Evolutionary conservation across 1,140 invertebrate genomes (phyloP).

Genomic region (Drosophila navojoa): DNA sequence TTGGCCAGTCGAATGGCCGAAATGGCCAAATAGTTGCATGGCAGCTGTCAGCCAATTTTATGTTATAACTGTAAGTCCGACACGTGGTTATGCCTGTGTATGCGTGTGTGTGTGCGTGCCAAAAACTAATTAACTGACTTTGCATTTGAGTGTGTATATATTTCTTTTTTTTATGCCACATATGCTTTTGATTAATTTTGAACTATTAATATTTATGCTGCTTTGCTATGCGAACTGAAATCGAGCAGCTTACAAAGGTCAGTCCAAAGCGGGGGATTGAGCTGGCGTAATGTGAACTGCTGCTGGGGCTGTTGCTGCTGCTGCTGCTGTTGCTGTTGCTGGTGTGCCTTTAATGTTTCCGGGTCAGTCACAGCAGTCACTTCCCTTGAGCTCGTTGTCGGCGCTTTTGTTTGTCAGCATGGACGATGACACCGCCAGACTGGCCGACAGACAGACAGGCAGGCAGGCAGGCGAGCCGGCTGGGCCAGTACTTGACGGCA

Average conservation of each 20-base stretch:
- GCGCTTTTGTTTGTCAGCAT: constrained; percentile 80
- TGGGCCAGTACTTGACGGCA: constrained; percentile 42
- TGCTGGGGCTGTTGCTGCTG: too few species aligned
- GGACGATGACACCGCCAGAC: constrained; percentile 68
- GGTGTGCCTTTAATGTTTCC: constrained; percentile 76
- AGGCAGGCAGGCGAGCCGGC: constrained; percentile 13
- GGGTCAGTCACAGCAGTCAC: constrained; percentile 79
- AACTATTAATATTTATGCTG: constrained; percentile 78
- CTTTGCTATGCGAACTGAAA: constrained; percentile 51
- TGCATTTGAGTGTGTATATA: constrained; percentile 58
- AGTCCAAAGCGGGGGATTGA: background rate
- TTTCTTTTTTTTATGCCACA: constrained; percentile 34
- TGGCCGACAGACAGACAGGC: constrained; percentile 15
- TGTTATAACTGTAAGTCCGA: constrained; percentile 41
- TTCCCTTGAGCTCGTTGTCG: constrained; percentile 80
- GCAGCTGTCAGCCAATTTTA: constrained; percentile 75
- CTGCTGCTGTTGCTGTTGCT: background rate
- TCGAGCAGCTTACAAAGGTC: constrained; percentile 50
- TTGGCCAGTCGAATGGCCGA: constrained; percentile 38
- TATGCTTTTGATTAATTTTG: constrained; percentile 73
- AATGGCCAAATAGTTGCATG: constrained; percentile 65
- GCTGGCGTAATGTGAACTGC: background rate
- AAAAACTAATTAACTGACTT: constrained; percentile 79
- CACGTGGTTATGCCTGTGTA: constrained; percentile 8
- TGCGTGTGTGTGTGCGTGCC: constrained; percentile 48